Base-by-base conservation (phyloP, 2,888 invertebrate species). In the Acrobasis repandana region DNA sequence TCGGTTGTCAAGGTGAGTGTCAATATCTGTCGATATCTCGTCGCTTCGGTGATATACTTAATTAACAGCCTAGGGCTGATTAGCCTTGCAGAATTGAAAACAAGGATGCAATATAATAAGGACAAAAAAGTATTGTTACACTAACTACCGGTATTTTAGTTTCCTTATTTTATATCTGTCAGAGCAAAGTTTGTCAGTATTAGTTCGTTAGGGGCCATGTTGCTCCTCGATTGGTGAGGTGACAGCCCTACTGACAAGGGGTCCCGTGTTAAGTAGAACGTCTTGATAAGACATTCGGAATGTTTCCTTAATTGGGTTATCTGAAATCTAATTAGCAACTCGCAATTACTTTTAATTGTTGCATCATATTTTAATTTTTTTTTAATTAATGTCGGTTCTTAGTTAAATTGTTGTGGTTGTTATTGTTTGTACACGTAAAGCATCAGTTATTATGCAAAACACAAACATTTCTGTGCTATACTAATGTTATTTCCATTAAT, bases 1-100 rank as follows among this genome's bases (percentile, higher is more conserved):
- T 91, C 90, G 11, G 78, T 90, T 61, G 86, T 90, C 76, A 90
- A 90, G 89, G 91, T 90, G 59, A 72, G 85, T 80, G 9, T 48
- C 62, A 61, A 38, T 8, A 6, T 28, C 28, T 28, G 28, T 38
- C 46, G 59, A 20, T 58, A 50, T 33, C 34, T 20, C 52, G 38
- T 6, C n/a, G 3, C 18, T 11, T 18, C 18, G 0, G 38, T 54
- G 18, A n/a, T 54, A 36, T 20, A 20, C 43, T 18, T 54, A 36
- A 38, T 54, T 18, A 54, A 50, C 28, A 28, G 14, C 14, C 36
- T 18, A 43, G 54, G 18, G 54, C 18, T 54, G 18, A 33, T n/a
- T 11, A 10, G 16, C 33, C 50, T 33, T 50, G 50, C 9, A 36
- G 5, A 16, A 51, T 33, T 38, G 14, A 18, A 54, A 43, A 54